These are phyloP conservation scores for Polyodon spathula DNA, from an alignment of 2,113 vertebrate species.

Conservation along the genomic window DNA sequence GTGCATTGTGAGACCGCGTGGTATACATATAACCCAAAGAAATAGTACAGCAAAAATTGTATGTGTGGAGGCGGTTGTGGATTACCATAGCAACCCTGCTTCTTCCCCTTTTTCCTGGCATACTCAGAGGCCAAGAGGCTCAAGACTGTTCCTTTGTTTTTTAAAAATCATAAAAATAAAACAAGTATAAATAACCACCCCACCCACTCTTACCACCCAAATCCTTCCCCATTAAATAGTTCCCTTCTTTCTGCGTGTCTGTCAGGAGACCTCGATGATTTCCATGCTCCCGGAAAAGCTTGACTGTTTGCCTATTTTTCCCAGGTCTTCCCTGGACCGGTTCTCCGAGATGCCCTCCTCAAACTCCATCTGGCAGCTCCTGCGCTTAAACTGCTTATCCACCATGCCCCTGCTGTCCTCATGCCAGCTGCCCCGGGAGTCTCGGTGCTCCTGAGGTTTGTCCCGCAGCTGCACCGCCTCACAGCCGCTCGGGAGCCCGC, in stretches of 20 bases:
- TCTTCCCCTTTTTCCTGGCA: slow-evolving; percentile 7
- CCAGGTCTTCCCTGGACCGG: slow-evolving; percentile 78
- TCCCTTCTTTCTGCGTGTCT: slow-evolving; percentile 33
- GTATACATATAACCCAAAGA: neutral
- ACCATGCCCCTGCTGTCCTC: slow-evolving; percentile 52
- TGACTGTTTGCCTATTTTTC: slow-evolving; percentile 85
- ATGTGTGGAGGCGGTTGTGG: neutral
- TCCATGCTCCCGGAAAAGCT: slow-evolving; percentile 95
- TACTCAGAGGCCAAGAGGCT: neutral
- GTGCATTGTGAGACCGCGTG: neutral
- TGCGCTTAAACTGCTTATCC: slow-evolving; percentile 81
- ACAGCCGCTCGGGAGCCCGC: slow-evolving; percentile 27
- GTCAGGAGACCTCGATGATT: slow-evolving; percentile 95
- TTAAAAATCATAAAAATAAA: slow-evolving; percentile 14
- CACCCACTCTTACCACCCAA: slow-evolving; percentile 17
- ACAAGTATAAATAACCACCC: slow-evolving; percentile 15
- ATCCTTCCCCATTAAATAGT: slow-evolving; percentile 34
- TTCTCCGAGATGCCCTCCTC: slow-evolving; percentile 83
- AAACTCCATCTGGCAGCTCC: slow-evolving; percentile 96
- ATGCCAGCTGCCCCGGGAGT: slow-evolving; percentile 68
- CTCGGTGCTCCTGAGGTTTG: slow-evolving; percentile 56
- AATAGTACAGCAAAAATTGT: neutral
- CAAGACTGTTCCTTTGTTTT: slow-evolving; percentile 1
- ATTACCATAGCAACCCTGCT: neutral
- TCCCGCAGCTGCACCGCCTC: slow-evolving; percentile 74